Base-by-base conservation (phyloP, 2,888 invertebrate species). In the Chrysina gloriosa region DNA sequence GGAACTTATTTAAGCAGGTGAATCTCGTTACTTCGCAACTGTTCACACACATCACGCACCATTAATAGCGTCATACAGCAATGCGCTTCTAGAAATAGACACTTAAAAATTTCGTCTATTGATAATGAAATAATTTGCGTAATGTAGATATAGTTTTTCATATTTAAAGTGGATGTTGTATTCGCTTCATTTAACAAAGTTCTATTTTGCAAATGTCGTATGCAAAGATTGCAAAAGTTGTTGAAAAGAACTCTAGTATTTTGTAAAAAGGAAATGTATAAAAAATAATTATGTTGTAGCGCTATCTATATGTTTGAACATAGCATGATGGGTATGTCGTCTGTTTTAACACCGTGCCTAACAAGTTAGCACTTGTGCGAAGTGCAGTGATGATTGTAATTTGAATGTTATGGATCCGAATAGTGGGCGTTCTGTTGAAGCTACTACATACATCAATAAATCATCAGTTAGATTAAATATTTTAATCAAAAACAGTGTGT, bases 341-440 rank as follows among this genome's bases (percentile, higher is more conserved):
- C 63, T 77, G 70, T 77, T 69, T 80, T 81, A 74, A 79, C 79
- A 80, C 79, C 80, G 81, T 82, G 82, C 81, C 81, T 82, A 81
- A 81, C 79, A 78, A 78, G 78, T 81, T 81, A 80, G 68, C 68
- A 69, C 71, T 69, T 56, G 56, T 25, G 67, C 50, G 65, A 61
- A 70, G 72, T 74, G 74, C 72, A 64, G 68, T 67, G 70, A 75
- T 73, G 72, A 75, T 74, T 76, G 74, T 76, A 75, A 68, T 68
- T 70, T 70, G 63, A 69, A 71, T 66, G 58, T 69, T 71, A 70
- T 68, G 69, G 81, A 82, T 82, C 82, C 81, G 82, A 81, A 80
- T 76, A 81, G 82, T 82, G 82, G 82, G 80, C 80, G 68, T 77
- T 78, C 77, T 81, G 80, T 82, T 81, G 80, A 82, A 69, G 61